Percentiles rank a stretch among this genome's conserved stretches.
phyloP scores from a whole-genome alignment of 2,797 vertebrate species.

The Diglossa cyanea region DNA sequence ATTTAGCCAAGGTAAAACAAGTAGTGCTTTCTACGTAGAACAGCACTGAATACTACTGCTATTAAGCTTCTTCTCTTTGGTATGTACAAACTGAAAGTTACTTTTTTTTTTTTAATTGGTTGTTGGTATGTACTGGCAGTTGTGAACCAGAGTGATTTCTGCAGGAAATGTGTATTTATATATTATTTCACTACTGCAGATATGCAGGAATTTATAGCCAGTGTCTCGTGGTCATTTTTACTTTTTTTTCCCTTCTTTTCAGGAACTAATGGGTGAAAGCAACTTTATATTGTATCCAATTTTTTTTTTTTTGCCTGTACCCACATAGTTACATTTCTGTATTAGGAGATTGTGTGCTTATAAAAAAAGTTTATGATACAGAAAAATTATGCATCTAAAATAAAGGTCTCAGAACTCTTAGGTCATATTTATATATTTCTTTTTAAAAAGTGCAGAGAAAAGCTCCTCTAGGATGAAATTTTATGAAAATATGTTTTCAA shows the following conservation, averaged over 20 bases:
- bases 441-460: not conserved
- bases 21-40: not conserved
- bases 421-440: not conserved
- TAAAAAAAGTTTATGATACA: not conserved
- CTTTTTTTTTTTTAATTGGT: not conserved
- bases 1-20: not conserved
- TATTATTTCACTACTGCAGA: not conserved
- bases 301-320: not conserved
- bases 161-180: not conserved
- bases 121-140: not conserved
- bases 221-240: not conserved
- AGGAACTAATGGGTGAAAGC: not conserved
- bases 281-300: not conserved
- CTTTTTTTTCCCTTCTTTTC: not conserved
- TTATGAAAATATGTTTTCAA: not conserved
- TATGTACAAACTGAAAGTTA: not conserved
- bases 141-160: not conserved
- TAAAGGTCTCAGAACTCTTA: not conserved
- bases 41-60: not conserved
- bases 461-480: not conserved
- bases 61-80: not conserved
- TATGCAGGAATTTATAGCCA: not conserved
- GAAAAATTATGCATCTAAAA: not conserved
- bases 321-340: not conserved
- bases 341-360: not conserved